Base-by-base conservation (phyloP, 2,113 vertebrate genomes). In the Carassius carassius region DNA sequence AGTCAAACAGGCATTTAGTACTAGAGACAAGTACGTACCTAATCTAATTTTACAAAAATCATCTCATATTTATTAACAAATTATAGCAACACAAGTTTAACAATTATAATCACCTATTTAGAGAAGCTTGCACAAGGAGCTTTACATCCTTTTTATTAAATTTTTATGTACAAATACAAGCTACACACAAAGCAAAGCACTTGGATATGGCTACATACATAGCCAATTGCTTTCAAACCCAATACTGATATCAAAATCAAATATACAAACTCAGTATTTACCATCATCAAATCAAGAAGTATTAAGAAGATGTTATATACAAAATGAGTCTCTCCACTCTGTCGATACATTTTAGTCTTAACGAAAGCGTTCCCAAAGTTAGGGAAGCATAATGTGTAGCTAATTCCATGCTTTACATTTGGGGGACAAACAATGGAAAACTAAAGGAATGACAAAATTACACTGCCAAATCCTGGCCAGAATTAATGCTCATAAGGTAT, bases 111-210 rank as follows among this genome's bases (percentile, higher is more conserved):
- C 95, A 95, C 96, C 96, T 98, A 97, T 97, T 99, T 98, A 98
- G 96, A 96, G 94, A 97, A 96, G 94, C 96, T 97, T 97, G 95
- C 96, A 99, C 97, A 97, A 94, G 92, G 94, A 94, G 94, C 94
- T 95, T 97, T 97, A 97, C 96, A 96, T 96, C 94, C 91, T 95
- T 94, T 96, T 95, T 97, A 96, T 96, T 93, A 94, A 92, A 93
- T 92, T 92, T 82, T 94, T 96, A 96, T 97, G 92, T 98, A 99
- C 97, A 99, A 97, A 97, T 97, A 99, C 97, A 99, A 94, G 93
- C 96, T 97, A 97, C 96, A 99, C 96, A 99, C 96, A 97, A 94
- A 96, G 97, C 97, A 98, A 95, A 96, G 95, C 96, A 95, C 92
- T 89, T 89, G 89, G 88, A 96, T 95, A 94, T 96, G 97, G 97